A percentile compares a stretch with the other conserved stretches of the same genome.
Evolutionary conservation across 2,113 vertebrate genomes (phyloP).

Genomic region (Sterna hirundo): DNA sequence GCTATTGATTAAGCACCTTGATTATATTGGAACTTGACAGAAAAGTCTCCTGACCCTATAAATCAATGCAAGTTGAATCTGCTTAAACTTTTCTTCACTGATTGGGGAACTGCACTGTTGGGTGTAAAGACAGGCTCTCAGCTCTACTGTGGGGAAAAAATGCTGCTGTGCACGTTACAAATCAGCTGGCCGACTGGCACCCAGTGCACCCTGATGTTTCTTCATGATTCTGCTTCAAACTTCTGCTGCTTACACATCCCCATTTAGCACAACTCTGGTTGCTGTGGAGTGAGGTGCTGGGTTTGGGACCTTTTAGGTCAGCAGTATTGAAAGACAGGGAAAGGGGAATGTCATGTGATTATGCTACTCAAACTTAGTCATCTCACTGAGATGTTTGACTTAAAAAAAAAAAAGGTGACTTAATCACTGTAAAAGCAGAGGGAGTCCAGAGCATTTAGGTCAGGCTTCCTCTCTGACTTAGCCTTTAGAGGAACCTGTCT

Average conservation of each 20-base stretch:
- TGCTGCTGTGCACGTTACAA: fast-evolving
- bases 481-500: not conserved
- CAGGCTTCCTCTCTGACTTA: not conserved
- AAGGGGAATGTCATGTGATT: fast-evolving
- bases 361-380: not conserved
- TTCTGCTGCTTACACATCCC: not conserved
- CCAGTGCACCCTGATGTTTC: fast-evolving
- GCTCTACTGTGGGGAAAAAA: not conserved
- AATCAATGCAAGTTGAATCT: not conserved
- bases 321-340: not conserved
- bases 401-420: not conserved
- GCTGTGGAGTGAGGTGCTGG: not conserved
- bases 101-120: not conserved
- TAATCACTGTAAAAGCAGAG: not conserved
- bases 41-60: not conserved
- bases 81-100: not conserved
- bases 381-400: not conserved
- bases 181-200: not conserved
- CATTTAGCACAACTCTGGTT: fast-evolving
- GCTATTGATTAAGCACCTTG: not conserved
- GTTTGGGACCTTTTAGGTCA: not conserved
- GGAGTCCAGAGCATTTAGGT: not conserved
- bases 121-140: not conserved
- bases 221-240: fast-evolving
- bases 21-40: not conserved